Base-by-base conservation (phyloP, 1,140 invertebrate genomes). In the Drosophila guanche region DNA sequence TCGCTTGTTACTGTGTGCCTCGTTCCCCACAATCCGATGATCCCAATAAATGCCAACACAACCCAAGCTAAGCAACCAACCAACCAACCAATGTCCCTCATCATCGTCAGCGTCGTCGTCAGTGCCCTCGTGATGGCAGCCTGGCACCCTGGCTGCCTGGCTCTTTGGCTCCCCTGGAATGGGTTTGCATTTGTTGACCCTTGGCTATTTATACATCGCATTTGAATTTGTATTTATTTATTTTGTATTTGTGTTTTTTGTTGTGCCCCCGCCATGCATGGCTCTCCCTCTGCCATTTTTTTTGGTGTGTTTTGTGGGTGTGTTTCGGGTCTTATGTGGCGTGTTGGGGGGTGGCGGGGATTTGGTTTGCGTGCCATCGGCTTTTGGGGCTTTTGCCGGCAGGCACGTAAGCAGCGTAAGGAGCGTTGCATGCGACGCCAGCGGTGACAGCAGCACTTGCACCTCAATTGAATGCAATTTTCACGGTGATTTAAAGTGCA, bases 151-250 rank as follows among this genome's bases (percentile, higher is more conserved):
- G 16, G 16, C 16, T 20, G 0, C 33, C 14, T 27, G 50, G 29
- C 25, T 3, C 29, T 33, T 8, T 0, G 16, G 16, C 16, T 20
- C 16, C 29, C n/a, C 16, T 40, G 33, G 14, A 23, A 23, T 29
- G 59, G 54, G 59, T 53, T 29, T 40, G 14, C 46, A 27, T 37
- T 12, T 37, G 33, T 37, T 37, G 33, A 37, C 63, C 37, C 41
- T 48, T 40, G 51, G 51, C 50, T 68, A 69, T 69, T 69, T 69
- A 69, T 69, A 14, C 50, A 43, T 43, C 63, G 41, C 62, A 67
- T 61, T 45, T 43, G 14, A 14, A 6, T 33, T 52, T 4, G 27
- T 37, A 52, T 52, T 52, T 52, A 40, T 52, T 37, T 52, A 29
- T 47, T 67, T 47, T 53, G 53, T 67, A 53, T 51, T 46, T 37